Evolutionary conservation across 2,888 invertebrate genomes (phyloP).

Genomic region (Aspidiotus destructor): DNA sequence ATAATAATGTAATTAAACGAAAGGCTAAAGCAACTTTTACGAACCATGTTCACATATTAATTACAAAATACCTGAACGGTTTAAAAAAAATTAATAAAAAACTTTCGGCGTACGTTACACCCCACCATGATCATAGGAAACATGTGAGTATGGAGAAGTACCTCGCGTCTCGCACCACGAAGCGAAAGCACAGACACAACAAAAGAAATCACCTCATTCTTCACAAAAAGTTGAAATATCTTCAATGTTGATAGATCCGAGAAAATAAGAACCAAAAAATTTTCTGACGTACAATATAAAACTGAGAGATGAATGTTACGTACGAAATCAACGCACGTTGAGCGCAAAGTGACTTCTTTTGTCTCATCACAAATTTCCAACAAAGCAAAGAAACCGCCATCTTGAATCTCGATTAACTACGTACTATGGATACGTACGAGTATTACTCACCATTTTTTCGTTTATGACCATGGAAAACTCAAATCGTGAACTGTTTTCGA

Average conservation of each 20-base stretch:
- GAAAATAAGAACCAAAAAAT: background rate
- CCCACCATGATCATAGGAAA: constrained; percentile 18
- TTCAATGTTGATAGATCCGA: background rate
- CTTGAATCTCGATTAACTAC: constrained; percentile 16
- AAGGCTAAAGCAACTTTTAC: no score
- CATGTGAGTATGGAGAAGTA: constrained; percentile 18
- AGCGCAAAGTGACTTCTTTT: background rate
- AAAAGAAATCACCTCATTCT: constrained; percentile 2
- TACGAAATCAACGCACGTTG: constrained; percentile 21
- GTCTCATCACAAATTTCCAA: constrained; percentile 8
- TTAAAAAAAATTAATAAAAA: constrained; percentile 1
- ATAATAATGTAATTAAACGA: background rate
- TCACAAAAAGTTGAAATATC: constrained; percentile 4
- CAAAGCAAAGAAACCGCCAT: constrained; percentile 17
- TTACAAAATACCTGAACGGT: background rate
- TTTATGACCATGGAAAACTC: constrained; percentile 10
- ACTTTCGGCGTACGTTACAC: constrained; percentile 17
- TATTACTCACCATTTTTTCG: constrained; percentile 24
- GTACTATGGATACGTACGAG: background rate
- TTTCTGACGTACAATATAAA: background rate
- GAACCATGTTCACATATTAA: background rate
- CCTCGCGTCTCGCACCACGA: background rate
- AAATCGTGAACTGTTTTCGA: background rate
- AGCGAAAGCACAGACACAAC: constrained; percentile 18
- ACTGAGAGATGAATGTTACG: background rate